Evolutionary conservation across 2,888 invertebrate species (phyloP), one percentile per base, ranked within the genome.

Genomic region (Drosophila peninsularis): DNA sequence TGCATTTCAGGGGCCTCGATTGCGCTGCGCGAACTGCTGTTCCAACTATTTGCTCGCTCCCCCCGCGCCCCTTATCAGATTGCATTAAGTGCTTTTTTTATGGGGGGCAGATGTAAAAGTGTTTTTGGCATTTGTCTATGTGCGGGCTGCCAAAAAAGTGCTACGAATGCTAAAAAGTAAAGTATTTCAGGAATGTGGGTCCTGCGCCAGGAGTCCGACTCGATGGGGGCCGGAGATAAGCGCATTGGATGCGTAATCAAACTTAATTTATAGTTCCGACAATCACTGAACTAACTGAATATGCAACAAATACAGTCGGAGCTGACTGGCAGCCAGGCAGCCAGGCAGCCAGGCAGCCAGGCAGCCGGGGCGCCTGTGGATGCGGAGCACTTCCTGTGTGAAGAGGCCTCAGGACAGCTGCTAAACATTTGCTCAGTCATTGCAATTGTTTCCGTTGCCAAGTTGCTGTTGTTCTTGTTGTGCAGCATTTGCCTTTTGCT

Each of bases 361-460:
- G 9, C 44, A 41, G 41, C 41, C 24, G 55, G 41, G 39, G 30
- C 4, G 13, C 5, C 21, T 54, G 45, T 56, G 34, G 5, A 21
- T 5, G 19, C 39, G 44, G 32, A 53, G 41, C 42, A 44, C 45
- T 49, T 65, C 60, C 54, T 36, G 71, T 21, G 60, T 5, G 5
- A 42, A 24, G 44, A 41, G 45, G 70, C 87, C 68, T 50, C 45
- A 52, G 71, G 89, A 73, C 84, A 87, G 85, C 67, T 83, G 83
- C 87, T 83, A 78, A 83, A 75, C 87, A 88, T 83, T 83, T 88
- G 89, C 87, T 73, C 82, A 87, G 83, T 71, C 83, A 81, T 87
- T 88, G 83, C 83, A 83, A 89, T 87, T 84, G 83, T 84, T 84
- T 88, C 83, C 89, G 85, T 37, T 76, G 80, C 72, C 75, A 66